Conservation (phyloP, 2,888 invertebrate genomes). For the Hipparchia sbordonii region DNA sequence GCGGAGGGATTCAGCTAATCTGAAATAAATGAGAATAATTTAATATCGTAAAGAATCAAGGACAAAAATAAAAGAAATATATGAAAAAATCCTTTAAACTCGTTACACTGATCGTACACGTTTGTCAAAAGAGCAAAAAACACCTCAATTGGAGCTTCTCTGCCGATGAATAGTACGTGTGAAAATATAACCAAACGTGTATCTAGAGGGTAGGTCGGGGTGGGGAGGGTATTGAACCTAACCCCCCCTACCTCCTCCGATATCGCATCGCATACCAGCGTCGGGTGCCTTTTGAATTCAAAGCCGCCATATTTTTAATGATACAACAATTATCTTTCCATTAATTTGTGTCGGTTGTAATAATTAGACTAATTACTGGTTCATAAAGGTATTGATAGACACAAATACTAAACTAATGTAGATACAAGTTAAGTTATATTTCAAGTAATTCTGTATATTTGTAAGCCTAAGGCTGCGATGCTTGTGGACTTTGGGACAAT, state of each 20-base stretch:
- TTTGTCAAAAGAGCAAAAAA: conserved; percentile 14
- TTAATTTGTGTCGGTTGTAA: conserved; percentile 9
- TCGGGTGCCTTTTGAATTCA: conserved; percentile 16
- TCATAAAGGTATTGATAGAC: neutral
- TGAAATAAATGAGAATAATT: neutral
- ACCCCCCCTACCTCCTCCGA: conserved; percentile 18
- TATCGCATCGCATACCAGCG: conserved; percentile 17
- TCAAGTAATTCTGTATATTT: too few relatives aligned
- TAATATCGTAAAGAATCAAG: neutral
- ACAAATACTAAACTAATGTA: too few relatives aligned
- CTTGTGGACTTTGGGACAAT: too few relatives aligned
- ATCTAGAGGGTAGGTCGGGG: conserved; percentile 17
- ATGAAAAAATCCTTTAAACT: neutral
- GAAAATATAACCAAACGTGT: conserved; percentile 33
- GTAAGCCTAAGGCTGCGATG: too few relatives aligned
- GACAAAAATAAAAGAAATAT: neutral
- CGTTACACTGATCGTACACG: neutral
- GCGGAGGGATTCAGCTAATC: neutral
- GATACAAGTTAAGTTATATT: too few relatives aligned
- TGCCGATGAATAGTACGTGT: conserved; percentile 32
- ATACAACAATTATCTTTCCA: conserved; percentile 11
- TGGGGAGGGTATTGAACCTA: conserved; percentile 35
- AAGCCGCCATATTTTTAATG: conserved; percentile 24
- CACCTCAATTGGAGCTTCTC: conserved; percentile 11
- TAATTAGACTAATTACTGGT: neutral